Evolutionary conservation across 2,797 vertebrate genomes (phyloP).

Genomic region (Neosalanx taihuensis): DNA sequence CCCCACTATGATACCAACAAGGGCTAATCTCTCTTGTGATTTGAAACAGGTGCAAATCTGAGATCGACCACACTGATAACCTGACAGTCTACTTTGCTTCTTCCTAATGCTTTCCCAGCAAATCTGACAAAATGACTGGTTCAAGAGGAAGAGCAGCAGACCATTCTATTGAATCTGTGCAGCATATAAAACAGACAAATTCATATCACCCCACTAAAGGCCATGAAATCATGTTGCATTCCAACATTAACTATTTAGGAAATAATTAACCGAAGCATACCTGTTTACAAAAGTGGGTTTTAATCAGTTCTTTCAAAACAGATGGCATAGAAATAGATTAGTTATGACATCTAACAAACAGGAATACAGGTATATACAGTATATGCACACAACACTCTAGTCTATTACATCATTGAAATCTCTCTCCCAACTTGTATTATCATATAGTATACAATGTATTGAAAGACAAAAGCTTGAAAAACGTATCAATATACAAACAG

Average conservation of each 20-base stretch:
- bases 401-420: constrained; percentile 28
- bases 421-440: constrained; percentile 32
- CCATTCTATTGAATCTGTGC: background rate
- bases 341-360: constrained; percentile 21
- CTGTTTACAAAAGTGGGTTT: constrained; percentile 67
- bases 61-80: constrained; percentile 14
- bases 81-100: background rate
- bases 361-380: constrained; percentile 46
- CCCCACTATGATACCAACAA: too few relatives aligned
- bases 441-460: constrained; percentile 47
- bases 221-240: background rate
- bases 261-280: constrained; percentile 68
- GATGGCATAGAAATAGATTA: constrained; percentile 49
- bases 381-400: constrained; percentile 44
- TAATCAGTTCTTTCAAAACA: constrained; percentile 48
- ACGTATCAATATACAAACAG: constrained; percentile 59
- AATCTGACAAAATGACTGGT: background rate
- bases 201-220: too few relatives aligned
- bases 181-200: too few relatives aligned
- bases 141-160: background rate
- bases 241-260: constrained; percentile 32
- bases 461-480: constrained; percentile 46
- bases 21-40: background rate
- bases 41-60: constrained; percentile 15
- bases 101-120: background rate